Evolutionary conservation across 2,888 invertebrate species (phyloP), one percentile per base, ranked within the genome.

Genomic region (Pammene fasciana): DNA sequence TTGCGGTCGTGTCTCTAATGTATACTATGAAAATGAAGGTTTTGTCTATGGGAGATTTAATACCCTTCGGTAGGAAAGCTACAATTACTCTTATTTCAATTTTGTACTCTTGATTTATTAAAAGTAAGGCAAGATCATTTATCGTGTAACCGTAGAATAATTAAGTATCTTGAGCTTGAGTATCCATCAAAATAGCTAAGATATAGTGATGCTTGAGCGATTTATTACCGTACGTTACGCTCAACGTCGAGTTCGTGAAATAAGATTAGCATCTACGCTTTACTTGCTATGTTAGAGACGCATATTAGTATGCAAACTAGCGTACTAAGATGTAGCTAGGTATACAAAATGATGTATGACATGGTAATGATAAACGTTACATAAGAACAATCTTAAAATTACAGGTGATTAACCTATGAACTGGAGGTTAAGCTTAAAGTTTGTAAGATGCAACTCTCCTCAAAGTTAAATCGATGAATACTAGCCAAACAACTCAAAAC

Each of bases 121-220:
- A 57, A 5, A 59, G 36, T 3, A 3, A 65, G 36, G 14, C 11
- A 14, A 45, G 45, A 65, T 52, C 7, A 65, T 59, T 59, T 26
- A 52, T 38, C 52, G 45, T n/a, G 52, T 46, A 68, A 64, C 18
- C 36, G n/a, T 52, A 52, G 14, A 26, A 34, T 34, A 43, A 68
- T 57, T 57, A 68, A 50, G 43, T 57, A 62, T 68, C 48, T 50
- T 43, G 68, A 62, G 62, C 50, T 50, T 43, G 41, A n/a, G 50
- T 34, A 64, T 64, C 64, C 62, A 68, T 68, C 67, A 67, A 46
- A 62, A n/a, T 16, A 34, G 43, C 18, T 43, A n/a, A n/a, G n/a
- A n/a, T n/a, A n/a, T n/a, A 43, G 43, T 36, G 41, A 16, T 13
- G 48, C 56, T 34, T 45, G 16, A 34, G 13, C 26, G 36, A 64